Base-by-base conservation (phyloP, 2,113 vertebrate genomes). In the Caretta caretta region DNA sequence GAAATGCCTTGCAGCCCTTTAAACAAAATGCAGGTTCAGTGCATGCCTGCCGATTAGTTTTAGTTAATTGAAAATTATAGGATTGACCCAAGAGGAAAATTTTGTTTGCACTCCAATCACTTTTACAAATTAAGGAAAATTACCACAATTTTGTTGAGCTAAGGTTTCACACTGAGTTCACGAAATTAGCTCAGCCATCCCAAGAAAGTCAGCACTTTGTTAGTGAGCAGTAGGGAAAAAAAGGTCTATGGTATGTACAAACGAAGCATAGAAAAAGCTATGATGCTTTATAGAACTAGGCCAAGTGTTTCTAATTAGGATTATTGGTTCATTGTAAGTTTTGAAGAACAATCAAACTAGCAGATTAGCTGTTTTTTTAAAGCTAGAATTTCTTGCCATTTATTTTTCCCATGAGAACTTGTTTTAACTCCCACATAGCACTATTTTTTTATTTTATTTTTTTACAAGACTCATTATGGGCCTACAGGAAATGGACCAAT, bases 61-160 rank as follows among this genome's bases (percentile, higher is more conserved):
- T 98, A 98, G 98, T 98, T 99, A 99, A 99, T 98, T 99, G 98
- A 99, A 98, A 99, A 98, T 98, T 98, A 99, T 98, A 99, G 98
- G 98, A 98, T 98, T 98, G 98, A 98, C 98, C 98, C 98, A 98
- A 98, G 98, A 99, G 98, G 98, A 98, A 98, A 98, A 98, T 98
- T 98, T 98, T 98, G 98, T 98, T 99, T 99, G 98, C 98, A 98
- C 98, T 99, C 98, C 98, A 98, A 99, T 99, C 98, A 98, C 98
- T 98, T 98, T 98, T 98, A 99, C 98, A 98, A 98, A 99, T 98
- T 99, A 98, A 98, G 98, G 98, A 98, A 98, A 98, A 98, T 98
- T 98, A 98, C 98, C 98, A 98, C 98, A 98, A 98, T 98, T 98
- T 98, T 98, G 98, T 98, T 98, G 98, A 98, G 98, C 98, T 98